phyloP scores from a whole-genome alignment of 2,797 vertebrate genomes.

The Sparus aurata region DNA sequence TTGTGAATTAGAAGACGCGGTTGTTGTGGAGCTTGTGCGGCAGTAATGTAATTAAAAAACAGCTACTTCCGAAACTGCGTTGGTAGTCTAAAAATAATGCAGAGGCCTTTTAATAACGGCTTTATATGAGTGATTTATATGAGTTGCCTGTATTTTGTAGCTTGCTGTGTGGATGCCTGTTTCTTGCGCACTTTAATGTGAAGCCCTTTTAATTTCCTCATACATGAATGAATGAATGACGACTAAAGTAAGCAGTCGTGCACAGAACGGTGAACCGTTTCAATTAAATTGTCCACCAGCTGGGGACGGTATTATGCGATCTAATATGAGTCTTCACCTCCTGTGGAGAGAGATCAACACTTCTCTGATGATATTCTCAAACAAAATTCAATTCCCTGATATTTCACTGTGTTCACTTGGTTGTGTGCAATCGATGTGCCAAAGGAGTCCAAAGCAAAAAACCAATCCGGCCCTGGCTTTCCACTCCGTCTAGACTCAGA shows the following conservation, averaged over 20 bases:
- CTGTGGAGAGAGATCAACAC: not conserved
- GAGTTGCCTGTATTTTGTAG: too few relatives aligned
- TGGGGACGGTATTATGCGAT: not conserved
- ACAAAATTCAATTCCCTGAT: not conserved
- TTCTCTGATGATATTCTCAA: not conserved
- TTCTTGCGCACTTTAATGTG: too few relatives aligned
- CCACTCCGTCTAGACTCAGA: constrained; percentile 13
- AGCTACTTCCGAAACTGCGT: not conserved
- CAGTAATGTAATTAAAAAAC: constrained; percentile 17
- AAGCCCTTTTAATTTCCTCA: too few relatives aligned
- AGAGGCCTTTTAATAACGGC: not conserved
- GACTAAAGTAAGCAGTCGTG: too few relatives aligned
- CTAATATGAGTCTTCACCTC: not conserved
- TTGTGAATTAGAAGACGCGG: constrained; percentile 2
- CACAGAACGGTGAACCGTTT: not conserved
- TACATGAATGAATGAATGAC: too few relatives aligned
- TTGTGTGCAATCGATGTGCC: not conserved
- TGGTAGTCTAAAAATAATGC: not conserved
- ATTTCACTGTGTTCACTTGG: not conserved
- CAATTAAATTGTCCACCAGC: not conserved
- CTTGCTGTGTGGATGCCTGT: too few relatives aligned
- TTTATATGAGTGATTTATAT: not conserved
- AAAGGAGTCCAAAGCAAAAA: constrained; percentile 25
- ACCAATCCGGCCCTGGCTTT: constrained; percentile 28
- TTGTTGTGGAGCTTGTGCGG: not conserved